Evolutionary conservation across 2,113 vertebrate genomes (phyloP), one percentile per base, ranked within the genome.

Genomic region (Seriola dumerili): DNA sequence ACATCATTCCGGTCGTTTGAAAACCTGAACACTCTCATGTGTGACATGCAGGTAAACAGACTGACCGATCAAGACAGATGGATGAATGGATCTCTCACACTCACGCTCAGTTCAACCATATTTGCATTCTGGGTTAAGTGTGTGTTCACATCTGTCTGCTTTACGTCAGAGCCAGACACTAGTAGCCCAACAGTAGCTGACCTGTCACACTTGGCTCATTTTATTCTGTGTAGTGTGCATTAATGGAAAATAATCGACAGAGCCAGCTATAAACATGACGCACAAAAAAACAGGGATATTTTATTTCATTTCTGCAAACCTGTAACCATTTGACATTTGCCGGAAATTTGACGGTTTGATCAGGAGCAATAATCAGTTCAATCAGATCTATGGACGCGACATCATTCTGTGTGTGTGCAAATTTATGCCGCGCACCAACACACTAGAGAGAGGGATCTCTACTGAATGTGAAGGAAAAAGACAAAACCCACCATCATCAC

Each of bases 331-430:
- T 36, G 38, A 44, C 54, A 59, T 36, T 64, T 29, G 29, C 29
- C 19, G 46, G 61, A 2, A 42, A 8, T 42, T 76, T 48, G 46
- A 29, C 29, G 29, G 29, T 29, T 29, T 29, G 29, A 29, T 29
- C 29, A 29, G 78, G 72, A 68, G 5, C 63, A 72, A 68, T n/a
- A 68, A 67, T 72, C 55, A 55, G 58, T 74, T 46, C 59, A 69
- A 58, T 78, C 57, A 72, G 40, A 78, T 52, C 36, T 72, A 69
- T 76, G 71, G 59, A 61, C 57, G 71, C 23, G 44, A 61, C 66
- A 66, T 75, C 50, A 73, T 32, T 21, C 42, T 80, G 38, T 48
- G 44, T 25, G 55, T 25, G 61, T 71, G 67, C 59, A 74, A 70
- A 65, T 57, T 74, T 77, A 73, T 62, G 52, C 50, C 8, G 1